Base-by-base conservation (phyloP, 35 echinoderm and acorn worm genomes). In the Acanthaster planci region DNA sequence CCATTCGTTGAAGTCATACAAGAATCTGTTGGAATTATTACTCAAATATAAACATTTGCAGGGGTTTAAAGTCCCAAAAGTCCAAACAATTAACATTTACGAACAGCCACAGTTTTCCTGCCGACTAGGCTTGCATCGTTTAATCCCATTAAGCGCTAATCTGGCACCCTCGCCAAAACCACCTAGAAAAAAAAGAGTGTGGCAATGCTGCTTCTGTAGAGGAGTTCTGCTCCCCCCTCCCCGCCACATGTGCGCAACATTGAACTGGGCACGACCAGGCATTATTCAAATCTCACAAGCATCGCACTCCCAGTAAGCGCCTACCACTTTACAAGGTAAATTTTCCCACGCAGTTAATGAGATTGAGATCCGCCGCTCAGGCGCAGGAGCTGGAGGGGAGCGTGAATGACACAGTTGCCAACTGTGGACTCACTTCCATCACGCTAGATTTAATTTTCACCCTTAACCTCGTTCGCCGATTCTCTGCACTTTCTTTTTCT, bases 201-300 rank as follows among this genome's bases (percentile, higher is more conserved):
- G 64, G 64, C 64, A 29, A 72, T 15, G 64, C 23, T 10, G 64
- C 64, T 72, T 72, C 23, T 26, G 30, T 29, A 47, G 12, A 47
- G 42, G 4, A 47, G 12, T 6, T 47, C 4, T 72, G 12, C 4
- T 47, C 4, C 30, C 30, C 64, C 34, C 22, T 27, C 30, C 64
- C 64, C 64, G 64, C 64, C 64, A 72, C 30, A 26, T 72, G 64
- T 72, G 64, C 9, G 64, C 64, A 72, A 29, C 19, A 72, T 29
- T 34, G 8, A 27, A 18, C 60, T 27, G 14, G 34, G 29, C 23
- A 12, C 12, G 23, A 34, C 21, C 9, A 23, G 17, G 12, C 34
- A 68, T 68, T 68, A 68, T 68, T 34, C 29, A 35, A 68, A 68
- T 22, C 23, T 34, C 30, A 0, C 10, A 10, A 6, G 21, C 64